Percentiles rank a stretch among this genome's conserved stretches.
Conservation (phyloP, 2,888 invertebrate genomes). For the Andrena praecox region DNA sequence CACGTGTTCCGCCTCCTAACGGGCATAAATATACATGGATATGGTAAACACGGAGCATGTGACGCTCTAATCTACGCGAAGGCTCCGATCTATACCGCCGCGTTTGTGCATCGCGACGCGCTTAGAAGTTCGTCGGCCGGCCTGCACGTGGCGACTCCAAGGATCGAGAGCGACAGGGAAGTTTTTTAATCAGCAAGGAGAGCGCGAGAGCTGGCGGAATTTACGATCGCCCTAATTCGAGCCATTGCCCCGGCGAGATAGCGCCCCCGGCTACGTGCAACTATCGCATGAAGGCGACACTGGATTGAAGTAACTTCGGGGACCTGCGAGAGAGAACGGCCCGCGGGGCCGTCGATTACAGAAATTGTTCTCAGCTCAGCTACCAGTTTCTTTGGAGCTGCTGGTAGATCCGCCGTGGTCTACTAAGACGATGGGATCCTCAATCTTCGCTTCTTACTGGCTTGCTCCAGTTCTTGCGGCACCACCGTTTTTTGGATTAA, state of each 20-base stretch:
- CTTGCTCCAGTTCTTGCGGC: conserved; percentile 6
- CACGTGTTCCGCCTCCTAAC: conserved; percentile 60
- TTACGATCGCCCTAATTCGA: conserved; percentile 56
- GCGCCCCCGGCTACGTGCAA: not conserved
- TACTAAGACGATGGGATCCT: conserved; percentile 30
- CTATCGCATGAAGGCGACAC: conserved; percentile 6
- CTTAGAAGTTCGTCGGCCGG: conserved; percentile 19
- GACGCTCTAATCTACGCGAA: conserved; percentile 63
- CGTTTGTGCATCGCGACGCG: conserved; percentile 7
- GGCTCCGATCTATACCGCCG: conserved; percentile 1
- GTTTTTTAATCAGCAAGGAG: conserved; percentile 56
- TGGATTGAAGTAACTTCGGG: conserved; percentile 31
- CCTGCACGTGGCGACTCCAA: not conserved
- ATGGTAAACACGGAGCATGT: conserved; percentile 72
- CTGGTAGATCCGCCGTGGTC: conserved; percentile 24
- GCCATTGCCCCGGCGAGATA: conserved; percentile 33
- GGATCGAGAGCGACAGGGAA: conserved; percentile 21
- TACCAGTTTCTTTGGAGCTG: not conserved
- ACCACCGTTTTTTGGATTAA: conserved; percentile 9
- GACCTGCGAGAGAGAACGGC: not conserved
- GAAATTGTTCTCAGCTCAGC: not conserved
- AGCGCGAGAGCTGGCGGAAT: conserved; percentile 17
- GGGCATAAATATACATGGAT: conserved; percentile 74
- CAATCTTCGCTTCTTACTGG: conserved; percentile 26
- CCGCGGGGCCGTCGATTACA: conserved; percentile 41